Percentiles rank a stretch among this genome's conserved stretches.
Conservation (phyloP, 2,113 vertebrate species). For the Hippocampus guttulatus region DNA sequence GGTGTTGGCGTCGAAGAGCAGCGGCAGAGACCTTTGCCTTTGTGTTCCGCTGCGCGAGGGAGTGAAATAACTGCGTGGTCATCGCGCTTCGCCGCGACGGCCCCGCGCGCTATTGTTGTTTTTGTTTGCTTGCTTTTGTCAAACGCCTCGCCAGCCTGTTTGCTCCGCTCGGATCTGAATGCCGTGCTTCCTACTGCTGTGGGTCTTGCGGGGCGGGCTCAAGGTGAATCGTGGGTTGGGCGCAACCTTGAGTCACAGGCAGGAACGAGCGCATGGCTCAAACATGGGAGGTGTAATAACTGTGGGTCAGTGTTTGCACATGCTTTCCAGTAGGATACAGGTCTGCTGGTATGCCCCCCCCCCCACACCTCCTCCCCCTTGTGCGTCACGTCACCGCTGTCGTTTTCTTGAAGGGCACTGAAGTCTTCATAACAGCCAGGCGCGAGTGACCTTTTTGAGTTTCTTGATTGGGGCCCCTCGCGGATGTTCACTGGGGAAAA, state of each 20-base stretch:
- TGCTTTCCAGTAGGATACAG: constrained; percentile 17
- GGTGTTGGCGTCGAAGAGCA: not conserved
- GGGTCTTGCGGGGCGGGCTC: not conserved
- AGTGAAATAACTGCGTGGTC: not conserved
- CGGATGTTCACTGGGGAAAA: constrained; percentile 3
- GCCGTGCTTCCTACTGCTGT: not conserved
- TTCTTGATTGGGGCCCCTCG: too few relatives aligned
- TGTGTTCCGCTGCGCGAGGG: not conserved
- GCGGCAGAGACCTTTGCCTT: not conserved
- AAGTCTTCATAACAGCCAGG: constrained; percentile 6
- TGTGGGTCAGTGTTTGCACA: constrained; percentile 17
- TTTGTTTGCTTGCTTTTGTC: not conserved
- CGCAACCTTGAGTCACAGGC: constrained; percentile 21
- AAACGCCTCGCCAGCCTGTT: constrained; percentile 34
- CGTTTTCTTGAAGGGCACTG: not conserved
- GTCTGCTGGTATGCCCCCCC: constrained; percentile 25
- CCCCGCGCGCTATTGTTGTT: not conserved
- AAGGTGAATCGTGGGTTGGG: constrained; percentile 45
- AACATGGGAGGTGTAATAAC: not conserved
- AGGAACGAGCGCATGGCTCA: constrained; percentile 14
- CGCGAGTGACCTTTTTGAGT: constrained; percentile 7
- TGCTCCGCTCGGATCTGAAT: constrained; percentile 41
- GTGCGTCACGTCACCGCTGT: constrained; percentile 14
- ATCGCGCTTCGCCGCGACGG: not conserved
- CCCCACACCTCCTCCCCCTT: not conserved